A percentile compares a stretch with the other conserved stretches of the same genome.
These are phyloP conservation scores for Poeciliopsis presidionis DNA, from an alignment of 2,797 vertebrate species.

Conservation along the genomic window DNA sequence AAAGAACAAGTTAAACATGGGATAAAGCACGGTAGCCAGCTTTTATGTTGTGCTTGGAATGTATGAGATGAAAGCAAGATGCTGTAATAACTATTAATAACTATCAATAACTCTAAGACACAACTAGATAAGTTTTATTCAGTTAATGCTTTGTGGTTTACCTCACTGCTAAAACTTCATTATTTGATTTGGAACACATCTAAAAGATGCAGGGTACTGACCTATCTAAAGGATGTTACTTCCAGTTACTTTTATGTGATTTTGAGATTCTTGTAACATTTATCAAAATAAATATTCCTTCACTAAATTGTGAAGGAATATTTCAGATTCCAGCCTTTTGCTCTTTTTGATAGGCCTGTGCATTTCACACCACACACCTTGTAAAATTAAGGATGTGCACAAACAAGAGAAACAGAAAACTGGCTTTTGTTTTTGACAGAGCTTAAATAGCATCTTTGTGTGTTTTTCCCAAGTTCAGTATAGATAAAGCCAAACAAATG, in stretches of 20 bases:
- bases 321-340: background rate
- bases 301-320: no score
- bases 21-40: background rate
- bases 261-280: background rate
- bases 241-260: background rate
- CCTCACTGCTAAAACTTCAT: background rate
- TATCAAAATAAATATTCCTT: background rate
- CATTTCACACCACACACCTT: background rate
- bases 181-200: background rate
- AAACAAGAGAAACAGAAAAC: background rate
- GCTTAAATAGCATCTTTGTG: constrained; percentile 28
- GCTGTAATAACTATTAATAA: background rate
- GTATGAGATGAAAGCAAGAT: background rate
- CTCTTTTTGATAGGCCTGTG: background rate
- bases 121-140: background rate
- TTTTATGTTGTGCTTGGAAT: background rate
- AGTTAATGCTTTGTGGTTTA: background rate
- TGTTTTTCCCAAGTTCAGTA: constrained; percentile 29
- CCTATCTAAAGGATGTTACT: background rate
- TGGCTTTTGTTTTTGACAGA: background rate
- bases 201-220: background rate
- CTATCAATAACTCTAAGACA: background rate
- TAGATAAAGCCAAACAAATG: constrained; percentile 25
- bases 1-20: background rate
- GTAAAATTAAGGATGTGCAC: background rate